Conservation (phyloP, 1,140 invertebrate genomes). For the Myzus persicae region DNA sequence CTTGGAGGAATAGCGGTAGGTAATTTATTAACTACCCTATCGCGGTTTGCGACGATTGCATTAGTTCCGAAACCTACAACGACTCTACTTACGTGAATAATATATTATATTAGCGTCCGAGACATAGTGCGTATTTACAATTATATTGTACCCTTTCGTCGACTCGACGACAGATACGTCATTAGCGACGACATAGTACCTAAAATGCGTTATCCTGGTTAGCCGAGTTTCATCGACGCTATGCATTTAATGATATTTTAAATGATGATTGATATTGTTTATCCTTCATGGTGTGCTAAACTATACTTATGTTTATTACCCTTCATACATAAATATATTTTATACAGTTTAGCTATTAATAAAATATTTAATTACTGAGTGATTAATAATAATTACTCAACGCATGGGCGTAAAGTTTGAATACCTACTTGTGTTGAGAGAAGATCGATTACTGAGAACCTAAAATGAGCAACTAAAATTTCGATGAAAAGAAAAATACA, state of each 20-base stretch:
- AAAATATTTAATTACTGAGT: background rate
- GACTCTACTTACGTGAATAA: background rate
- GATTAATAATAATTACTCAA: background rate
- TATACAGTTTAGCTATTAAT: background rate
- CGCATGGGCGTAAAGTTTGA: background rate
- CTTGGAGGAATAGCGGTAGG: background rate
- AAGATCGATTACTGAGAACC: background rate
- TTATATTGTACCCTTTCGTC: background rate
- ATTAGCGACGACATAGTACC: background rate
- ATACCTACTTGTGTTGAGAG: background rate
- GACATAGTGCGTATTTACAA: background rate
- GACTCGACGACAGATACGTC: background rate
- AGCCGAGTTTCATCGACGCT: background rate
- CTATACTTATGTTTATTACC: slow-evolving; percentile 20
- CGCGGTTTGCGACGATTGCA: background rate
- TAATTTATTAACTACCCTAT: background rate
- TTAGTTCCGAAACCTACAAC: background rate
- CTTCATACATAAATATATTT: background rate
- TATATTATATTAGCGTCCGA: background rate
- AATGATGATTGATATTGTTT: slow-evolving; percentile 21
- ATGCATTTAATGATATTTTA: background rate
- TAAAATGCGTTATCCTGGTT: background rate
- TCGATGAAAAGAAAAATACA: background rate
- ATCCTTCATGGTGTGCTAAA: background rate
- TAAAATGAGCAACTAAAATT: background rate